Evolutionary conservation across 92 coral and sea anemone species (phyloP).

Genomic region (Siderastrea siderea): DNA sequence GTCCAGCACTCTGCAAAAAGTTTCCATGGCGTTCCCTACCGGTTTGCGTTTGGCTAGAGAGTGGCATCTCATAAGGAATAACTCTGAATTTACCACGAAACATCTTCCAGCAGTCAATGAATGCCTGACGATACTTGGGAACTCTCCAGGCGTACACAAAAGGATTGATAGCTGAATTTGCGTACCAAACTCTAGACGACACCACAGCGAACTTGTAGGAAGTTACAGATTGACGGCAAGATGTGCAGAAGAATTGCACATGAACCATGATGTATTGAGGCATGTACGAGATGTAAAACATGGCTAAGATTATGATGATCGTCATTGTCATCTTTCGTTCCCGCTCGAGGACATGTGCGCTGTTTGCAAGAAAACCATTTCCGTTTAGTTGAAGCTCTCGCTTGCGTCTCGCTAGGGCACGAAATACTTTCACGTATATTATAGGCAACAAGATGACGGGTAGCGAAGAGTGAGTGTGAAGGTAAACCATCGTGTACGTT

Average conservation of each 20-base stretch:
- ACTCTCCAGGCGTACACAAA: slow-evolving; percentile 51
- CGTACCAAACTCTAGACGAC: slow-evolving; percentile 25
- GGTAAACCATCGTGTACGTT: slow-evolving; percentile 50
- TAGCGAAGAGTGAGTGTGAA: slow-evolving; percentile 68
- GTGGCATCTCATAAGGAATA: not conserved
- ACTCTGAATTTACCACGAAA: not conserved
- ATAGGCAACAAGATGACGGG: slow-evolving; percentile 58
- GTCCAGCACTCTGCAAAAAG: too few relatives aligned
- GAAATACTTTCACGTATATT: slow-evolving; percentile 46
- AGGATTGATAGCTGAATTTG: slow-evolving; percentile 57
- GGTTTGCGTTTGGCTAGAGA: not conserved
- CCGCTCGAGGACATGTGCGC: slow-evolving; percentile 6
- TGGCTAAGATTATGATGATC: slow-evolving; percentile 16
- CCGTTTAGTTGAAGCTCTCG: slow-evolving; percentile 31
- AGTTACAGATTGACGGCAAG: slow-evolving; percentile 39
- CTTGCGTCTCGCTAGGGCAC: slow-evolving; percentile 49
- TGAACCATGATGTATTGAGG: slow-evolving; percentile 54
- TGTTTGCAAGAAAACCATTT: slow-evolving; percentile 1
- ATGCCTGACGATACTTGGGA: slow-evolving; percentile 54
- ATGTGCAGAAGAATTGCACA: slow-evolving; percentile 20
- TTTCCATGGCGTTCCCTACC: not conserved
- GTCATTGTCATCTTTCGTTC: slow-evolving; percentile 31
- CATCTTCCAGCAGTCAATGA: slow-evolving; percentile 27
- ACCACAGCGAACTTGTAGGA: slow-evolving; percentile 35
- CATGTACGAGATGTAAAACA: slow-evolving; percentile 52